Conservation (phyloP, 2,888 invertebrate genomes). For the Germaria angustata region DNA sequence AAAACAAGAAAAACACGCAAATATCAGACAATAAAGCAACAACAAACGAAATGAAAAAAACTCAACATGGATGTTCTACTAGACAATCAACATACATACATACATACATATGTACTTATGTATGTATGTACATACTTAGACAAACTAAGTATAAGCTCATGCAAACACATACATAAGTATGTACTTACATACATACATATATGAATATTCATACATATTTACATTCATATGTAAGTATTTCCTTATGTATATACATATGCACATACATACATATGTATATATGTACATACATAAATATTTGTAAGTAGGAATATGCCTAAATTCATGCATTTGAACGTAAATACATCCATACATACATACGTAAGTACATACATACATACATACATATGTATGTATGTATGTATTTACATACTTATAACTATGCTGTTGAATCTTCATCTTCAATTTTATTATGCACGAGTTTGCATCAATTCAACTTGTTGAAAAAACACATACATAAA, state of each 20-base stretch:
- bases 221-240: background rate
- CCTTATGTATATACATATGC: background rate
- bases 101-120: background rate
- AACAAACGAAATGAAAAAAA: constrained; percentile 15
- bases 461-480: background rate
- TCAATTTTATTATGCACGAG: background rate
- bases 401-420: background rate
- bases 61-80: constrained; percentile 29
- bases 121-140: background rate
- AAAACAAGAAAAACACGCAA: constrained; percentile 53
- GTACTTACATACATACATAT: background rate
- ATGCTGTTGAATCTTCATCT: background rate
- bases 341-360: constrained; percentile 6
- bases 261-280: background rate
- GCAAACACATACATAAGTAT: background rate
- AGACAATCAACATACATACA: constrained; percentile 26
- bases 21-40: constrained; percentile 9
- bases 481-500: background rate
- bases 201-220: too few relatives aligned
- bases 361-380: background rate
- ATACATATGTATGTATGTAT: too few relatives aligned
- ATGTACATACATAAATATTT: too few relatives aligned
- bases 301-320: too few relatives aligned
- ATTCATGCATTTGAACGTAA: too few relatives aligned
- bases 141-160: too few relatives aligned